Evolutionary conservation across 2,888 invertebrate genomes (phyloP).

Genomic region (Eubasilissa splendida): DNA sequence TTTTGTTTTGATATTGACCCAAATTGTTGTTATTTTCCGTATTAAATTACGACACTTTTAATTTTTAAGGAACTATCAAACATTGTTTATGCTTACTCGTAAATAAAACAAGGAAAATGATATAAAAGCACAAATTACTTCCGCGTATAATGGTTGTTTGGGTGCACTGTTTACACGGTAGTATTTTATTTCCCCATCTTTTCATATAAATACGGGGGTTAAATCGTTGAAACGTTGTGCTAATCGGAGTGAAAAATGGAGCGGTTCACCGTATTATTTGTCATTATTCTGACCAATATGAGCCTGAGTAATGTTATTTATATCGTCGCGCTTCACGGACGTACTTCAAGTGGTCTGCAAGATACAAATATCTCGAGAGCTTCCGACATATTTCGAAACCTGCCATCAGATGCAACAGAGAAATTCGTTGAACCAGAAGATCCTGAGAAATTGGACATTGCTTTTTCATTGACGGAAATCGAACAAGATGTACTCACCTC

Average conservation of each 20-base stretch:
- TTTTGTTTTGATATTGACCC: too few relatives aligned
- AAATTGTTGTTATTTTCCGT: too few relatives aligned
- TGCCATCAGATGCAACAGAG: background rate
- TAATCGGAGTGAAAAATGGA: background rate
- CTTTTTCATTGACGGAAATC: background rate
- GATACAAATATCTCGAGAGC: background rate
- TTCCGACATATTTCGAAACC: background rate
- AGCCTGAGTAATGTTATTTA: background rate
- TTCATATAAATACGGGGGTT: too few relatives aligned
- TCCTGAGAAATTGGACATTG: background rate
- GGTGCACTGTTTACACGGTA: too few relatives aligned
- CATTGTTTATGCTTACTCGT: too few relatives aligned
- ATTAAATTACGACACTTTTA: too few relatives aligned
- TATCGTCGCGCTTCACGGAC: background rate
- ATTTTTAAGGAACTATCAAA: too few relatives aligned
- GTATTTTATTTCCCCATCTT: too few relatives aligned
- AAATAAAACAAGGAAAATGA: too few relatives aligned
- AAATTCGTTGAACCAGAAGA: background rate
- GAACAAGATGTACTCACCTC: slow-evolving; percentile 8
- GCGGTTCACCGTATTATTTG: background rate
- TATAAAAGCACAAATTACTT: too few relatives aligned
- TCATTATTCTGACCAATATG: background rate
- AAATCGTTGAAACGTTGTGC: too few relatives aligned
- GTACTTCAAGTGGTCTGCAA: background rate
- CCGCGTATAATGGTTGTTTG: too few relatives aligned